These are phyloP conservation scores for Tricholaema leucomelas DNA, from an alignment of 2,113 vertebrate genomes.

Conservation along the genomic window DNA sequence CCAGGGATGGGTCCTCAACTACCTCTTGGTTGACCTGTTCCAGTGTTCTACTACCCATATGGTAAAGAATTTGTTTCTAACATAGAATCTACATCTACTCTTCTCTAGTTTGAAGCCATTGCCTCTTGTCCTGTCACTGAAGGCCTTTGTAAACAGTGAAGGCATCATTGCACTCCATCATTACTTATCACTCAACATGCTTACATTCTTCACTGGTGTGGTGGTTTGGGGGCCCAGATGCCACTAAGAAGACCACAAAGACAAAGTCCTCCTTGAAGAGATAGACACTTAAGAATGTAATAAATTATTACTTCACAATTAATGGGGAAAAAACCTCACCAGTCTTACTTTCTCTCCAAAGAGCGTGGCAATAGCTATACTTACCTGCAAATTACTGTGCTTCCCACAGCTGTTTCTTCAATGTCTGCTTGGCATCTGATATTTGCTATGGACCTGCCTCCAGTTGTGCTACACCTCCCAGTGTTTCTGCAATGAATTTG, in stretches of 20 bases:
- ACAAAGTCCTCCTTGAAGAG: no score
- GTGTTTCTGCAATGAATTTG: background rate
- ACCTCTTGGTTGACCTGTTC: no score
- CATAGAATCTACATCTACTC: no score
- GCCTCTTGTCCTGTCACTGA: no score
- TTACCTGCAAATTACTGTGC: background rate
- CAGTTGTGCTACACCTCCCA: background rate
- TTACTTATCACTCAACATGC: background rate
- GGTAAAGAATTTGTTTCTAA: no score
- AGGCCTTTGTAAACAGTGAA: background rate
- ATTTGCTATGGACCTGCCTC: background rate
- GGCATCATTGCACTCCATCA: background rate
- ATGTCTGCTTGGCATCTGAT: background rate
- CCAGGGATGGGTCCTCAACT: no score
- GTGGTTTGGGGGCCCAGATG: no score
- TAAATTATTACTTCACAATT: background rate
- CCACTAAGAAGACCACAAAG: no score
- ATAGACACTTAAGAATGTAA: background rate
- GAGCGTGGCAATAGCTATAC: background rate
- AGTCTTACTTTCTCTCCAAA: background rate
- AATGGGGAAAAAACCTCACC: fast-evolving
- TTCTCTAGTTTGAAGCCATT: no score
- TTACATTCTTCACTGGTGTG: background rate
- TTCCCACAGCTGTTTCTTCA: background rate
- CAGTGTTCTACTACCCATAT: no score